Conservation (phyloP, 2,113 vertebrate species). For the Atrichornis clamosus region DNA sequence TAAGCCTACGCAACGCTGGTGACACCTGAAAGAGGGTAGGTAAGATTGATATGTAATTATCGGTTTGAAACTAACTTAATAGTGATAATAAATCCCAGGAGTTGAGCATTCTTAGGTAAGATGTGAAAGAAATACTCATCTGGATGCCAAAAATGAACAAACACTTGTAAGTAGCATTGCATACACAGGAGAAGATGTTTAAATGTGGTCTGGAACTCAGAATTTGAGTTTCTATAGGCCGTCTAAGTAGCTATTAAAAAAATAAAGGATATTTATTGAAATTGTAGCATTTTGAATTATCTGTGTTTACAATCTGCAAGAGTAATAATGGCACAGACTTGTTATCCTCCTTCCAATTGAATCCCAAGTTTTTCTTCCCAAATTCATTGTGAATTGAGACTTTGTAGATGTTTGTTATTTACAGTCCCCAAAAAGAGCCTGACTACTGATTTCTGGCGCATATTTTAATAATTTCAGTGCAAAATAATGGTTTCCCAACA, state of each 20-base stretch:
- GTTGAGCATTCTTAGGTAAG: neutral
- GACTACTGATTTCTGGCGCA: neutral
- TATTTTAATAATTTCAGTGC: neutral
- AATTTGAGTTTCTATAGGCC: neutral
- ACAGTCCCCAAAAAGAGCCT: neutral
- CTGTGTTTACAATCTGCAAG: neutral
- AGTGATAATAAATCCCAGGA: neutral
- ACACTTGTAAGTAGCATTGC: neutral
- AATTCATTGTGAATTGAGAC: neutral
- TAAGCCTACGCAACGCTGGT: neutral
- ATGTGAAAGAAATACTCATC: neutral
- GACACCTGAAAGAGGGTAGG: slow-evolving; percentile 24
- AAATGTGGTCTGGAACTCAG: neutral
- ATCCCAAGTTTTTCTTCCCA: neutral
- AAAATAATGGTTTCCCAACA: neutral
- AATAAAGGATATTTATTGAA: neutral
- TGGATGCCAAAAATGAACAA: neutral
- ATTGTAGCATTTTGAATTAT: neutral
- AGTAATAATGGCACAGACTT: neutral
- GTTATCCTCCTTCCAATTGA: neutral
- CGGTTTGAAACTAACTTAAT: neutral
- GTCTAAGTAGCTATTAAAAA: neutral
- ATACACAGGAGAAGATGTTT: neutral
- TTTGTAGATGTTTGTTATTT: neutral
- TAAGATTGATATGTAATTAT: neutral